A percentile compares a stretch with the other conserved stretches of the same genome.
phyloP scores from a whole-genome alignment of 2,797 vertebrate species.

The Semaprochilodus insignis region DNA sequence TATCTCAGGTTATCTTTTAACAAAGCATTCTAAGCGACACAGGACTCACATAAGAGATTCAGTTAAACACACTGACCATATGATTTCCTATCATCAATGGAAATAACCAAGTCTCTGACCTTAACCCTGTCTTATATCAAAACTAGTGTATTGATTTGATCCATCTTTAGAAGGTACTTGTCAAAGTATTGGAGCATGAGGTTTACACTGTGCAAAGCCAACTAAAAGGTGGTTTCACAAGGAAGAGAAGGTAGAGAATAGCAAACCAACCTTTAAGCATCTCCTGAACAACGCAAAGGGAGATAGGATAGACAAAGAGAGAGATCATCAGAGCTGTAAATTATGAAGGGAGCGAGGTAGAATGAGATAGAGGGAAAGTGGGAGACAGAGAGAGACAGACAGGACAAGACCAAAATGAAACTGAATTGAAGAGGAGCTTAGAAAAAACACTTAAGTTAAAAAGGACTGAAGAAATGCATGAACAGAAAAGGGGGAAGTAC shows the following conservation, averaged over 20 bases:
- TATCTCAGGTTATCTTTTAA: no score
- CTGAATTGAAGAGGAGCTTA: not conserved
- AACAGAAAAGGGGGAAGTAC: slow-evolving; percentile 15
- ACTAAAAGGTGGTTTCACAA: slow-evolving; percentile 15
- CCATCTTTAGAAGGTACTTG: not conserved
- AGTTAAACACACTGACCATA: not conserved
- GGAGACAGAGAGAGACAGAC: slow-evolving; percentile 1
- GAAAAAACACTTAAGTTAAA: no score
- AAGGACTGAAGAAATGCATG: not conserved
- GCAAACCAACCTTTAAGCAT: slow-evolving; percentile 58
- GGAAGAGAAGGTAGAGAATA: slow-evolving; percentile 42
- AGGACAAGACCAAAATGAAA: not conserved
- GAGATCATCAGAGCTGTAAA: slow-evolving; percentile 40
- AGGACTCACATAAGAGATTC: not conserved
- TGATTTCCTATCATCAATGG: not conserved
- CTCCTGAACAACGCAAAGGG: slow-evolving; percentile 51
- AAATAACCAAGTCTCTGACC: not conserved
- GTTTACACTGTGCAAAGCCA: slow-evolving; percentile 30
- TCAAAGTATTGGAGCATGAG: slow-evolving; percentile 19
- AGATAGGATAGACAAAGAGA: slow-evolving; percentile 44
- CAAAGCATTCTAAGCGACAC: no score
- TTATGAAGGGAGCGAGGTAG: slow-evolving; percentile 12
- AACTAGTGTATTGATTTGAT: not conserved
- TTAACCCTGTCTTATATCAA: not conserved
- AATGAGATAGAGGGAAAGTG: not conserved